Base-by-base conservation (phyloP, 2,888 invertebrate species). In the Caenorhabditis becei region DNA sequence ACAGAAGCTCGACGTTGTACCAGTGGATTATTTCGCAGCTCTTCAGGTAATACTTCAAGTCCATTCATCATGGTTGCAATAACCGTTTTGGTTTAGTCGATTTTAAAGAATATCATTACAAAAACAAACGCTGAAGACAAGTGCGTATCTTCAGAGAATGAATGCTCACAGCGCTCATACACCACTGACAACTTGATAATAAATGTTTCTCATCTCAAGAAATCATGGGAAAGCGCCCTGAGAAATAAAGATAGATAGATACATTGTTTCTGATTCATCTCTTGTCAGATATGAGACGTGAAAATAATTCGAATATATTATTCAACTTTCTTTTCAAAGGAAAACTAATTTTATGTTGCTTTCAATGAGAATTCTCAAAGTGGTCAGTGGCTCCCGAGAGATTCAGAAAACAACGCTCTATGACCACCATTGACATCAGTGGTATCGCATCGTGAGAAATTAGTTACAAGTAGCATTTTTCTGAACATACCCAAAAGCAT, bases 401-500 rank as follows among this genome's bases (percentile, higher is more conserved):
- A n/a, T n/a, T n/a, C n/a, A n/a, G n/a, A n/a, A n/a, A n/a, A n/a
- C n/a, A n/a, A n/a, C n/a, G n/a, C n/a, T n/a, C n/a, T n/a, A n/a
- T n/a, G n/a, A n/a, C n/a, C n/a, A n/a, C n/a, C n/a, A n/a, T n/a
- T n/a, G n/a, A n/a, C n/a, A n/a, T n/a, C n/a, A n/a, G n/a, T n/a
- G n/a, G n/a, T n/a, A n/a, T n/a, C n/a, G n/a, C n/a, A n/a, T n/a
- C n/a, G n/a, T n/a, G n/a, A n/a, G n/a, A n/a, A n/a, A n/a, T n/a
- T n/a, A n/a, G n/a, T n/a, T n/a, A n/a, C n/a, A n/a, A n/a, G n/a
- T n/a, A n/a, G n/a, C n/a, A n/a, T n/a, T n/a, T n/a, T n/a, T n/a
- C n/a, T n/a, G n/a, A n/a, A 86, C 88, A 65, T 1, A 88, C 88
- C 88, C 88, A 72, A 87, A 86, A n/a, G 88, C 88, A 51, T 86